Percentiles rank a stretch among this genome's conserved stretches.
These are phyloP conservation scores for Caenorhabditis zanzibari DNA, from an alignment of 2,888 invertebrate genomes.

Conservation along the genomic window DNA sequence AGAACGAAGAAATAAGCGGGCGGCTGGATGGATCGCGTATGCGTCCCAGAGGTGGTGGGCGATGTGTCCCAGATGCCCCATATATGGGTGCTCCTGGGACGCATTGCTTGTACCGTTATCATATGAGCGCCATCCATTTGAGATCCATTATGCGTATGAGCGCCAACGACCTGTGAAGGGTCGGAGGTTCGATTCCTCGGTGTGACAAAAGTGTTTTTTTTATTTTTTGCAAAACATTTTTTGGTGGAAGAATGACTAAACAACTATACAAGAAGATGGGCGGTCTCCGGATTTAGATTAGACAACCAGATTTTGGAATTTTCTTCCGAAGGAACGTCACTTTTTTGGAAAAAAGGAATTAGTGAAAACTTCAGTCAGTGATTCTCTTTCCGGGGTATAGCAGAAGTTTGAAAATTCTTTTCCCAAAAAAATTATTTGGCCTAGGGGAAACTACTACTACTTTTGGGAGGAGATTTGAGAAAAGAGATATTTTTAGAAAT, in stretches of 20 bases:
- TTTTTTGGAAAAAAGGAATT: conserved; percentile 13
- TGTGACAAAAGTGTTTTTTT: not conserved
- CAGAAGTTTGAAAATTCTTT: not conserved
- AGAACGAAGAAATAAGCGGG: no score
- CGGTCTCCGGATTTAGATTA: conserved; percentile 13
- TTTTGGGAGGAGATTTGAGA: not conserved
- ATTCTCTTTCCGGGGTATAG: not conserved
- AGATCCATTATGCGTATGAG: no score
- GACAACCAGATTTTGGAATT: conserved; percentile 3
- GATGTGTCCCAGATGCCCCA: no score
- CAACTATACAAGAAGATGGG: conserved; percentile 38
- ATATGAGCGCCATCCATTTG: no score
- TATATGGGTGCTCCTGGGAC: no score
- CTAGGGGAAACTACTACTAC: not conserved
- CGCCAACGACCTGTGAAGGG: no score
- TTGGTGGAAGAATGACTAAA: conserved; percentile 4
- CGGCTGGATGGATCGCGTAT: no score
- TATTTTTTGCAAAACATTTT: no score
- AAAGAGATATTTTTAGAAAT: conserved; percentile 6
- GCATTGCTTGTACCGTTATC: no score
- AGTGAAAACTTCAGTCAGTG: not conserved
- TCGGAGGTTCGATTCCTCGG: no score
- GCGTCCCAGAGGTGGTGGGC: no score
- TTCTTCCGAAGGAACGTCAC: conserved; percentile 8
- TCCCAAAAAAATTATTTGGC: not conserved